Percentiles rank a stretch among this genome's conserved stretches.
Evolutionary conservation across 2,888 invertebrate genomes (phyloP).

Genomic region (Habroteleia sp.): DNA sequence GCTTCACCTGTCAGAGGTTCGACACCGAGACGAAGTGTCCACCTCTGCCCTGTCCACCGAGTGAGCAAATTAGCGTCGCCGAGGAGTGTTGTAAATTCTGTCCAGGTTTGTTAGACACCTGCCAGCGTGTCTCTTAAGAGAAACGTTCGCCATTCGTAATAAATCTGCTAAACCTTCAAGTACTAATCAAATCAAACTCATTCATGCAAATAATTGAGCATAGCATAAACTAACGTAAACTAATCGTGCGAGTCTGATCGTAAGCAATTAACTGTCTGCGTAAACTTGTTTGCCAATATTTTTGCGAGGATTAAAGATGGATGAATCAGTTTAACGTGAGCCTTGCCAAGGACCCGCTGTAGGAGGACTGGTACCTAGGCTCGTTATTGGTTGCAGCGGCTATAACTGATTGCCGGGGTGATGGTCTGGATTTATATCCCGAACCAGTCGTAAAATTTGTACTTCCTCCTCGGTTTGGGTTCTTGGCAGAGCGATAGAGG

Average conservation of each 20-base stretch:
- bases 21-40: conserved; percentile 90
- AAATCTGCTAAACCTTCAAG: conserved; percentile 1
- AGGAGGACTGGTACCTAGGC: no score
- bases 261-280: conserved; percentile 4
- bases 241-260: not conserved
- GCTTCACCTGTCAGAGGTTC: conserved; percentile 88
- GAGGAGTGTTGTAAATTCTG: conserved; percentile 96
- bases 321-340: conserved; percentile 12
- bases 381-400: no score
- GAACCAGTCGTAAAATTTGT: no score
- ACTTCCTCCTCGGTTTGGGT: conserved; percentile 3
- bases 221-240: no score
- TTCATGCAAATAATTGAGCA: not conserved
- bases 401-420: no score
- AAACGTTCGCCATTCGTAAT: conserved; percentile 1
- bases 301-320: conserved; percentile 8
- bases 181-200: conserved; percentile 8
- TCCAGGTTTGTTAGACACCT: conserved; percentile 84
- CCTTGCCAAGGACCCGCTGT: conserved; percentile 7
- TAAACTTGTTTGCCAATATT: conserved; percentile 6
- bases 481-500: conserved; percentile 16
- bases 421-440: no score
- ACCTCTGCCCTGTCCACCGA: conserved; percentile 87
- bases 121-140: not conserved
- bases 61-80: conserved; percentile 90